Conservation (phyloP, 2,797 vertebrate species). For the Onychomys leucogaster region DNA sequence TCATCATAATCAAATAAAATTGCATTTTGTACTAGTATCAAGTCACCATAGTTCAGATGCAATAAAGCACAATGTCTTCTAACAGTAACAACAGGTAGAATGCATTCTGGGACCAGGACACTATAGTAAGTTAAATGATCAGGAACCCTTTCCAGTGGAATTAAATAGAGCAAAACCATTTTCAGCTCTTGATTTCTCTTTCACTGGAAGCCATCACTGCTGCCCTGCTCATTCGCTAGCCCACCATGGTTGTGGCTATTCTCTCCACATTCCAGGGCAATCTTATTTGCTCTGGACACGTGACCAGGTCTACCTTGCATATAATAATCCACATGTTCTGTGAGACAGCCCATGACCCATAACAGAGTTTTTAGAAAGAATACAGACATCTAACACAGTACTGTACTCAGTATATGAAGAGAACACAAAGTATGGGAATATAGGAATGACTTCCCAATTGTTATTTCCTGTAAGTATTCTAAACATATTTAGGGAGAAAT, state of each 20-base stretch:
- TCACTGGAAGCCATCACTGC: neutral
- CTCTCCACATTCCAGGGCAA: neutral
- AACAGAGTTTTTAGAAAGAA: neutral
- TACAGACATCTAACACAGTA: neutral
- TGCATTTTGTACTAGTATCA: neutral
- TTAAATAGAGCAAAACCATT: neutral
- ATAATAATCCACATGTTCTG: neutral
- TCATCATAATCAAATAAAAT: no score
- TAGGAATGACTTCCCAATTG: neutral
- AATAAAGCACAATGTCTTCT: neutral
- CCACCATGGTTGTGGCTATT: neutral
- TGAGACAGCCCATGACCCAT: neutral
- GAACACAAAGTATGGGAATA: neutral
- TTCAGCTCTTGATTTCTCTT: neutral
- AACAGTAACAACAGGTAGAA: neutral
- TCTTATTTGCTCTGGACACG: neutral
- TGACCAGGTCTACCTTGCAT: neutral
- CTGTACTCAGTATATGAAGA: neutral
- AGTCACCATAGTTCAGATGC: neutral
- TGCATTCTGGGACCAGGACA: neutral
- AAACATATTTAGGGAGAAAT: neutral
- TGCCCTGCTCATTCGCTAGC: neutral
- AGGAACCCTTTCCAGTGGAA: neutral
- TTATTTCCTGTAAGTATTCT: neutral
- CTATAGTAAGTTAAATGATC: neutral